Conservation (phyloP, 1,140 invertebrate genomes). For the Helicoverpa zea region DNA sequence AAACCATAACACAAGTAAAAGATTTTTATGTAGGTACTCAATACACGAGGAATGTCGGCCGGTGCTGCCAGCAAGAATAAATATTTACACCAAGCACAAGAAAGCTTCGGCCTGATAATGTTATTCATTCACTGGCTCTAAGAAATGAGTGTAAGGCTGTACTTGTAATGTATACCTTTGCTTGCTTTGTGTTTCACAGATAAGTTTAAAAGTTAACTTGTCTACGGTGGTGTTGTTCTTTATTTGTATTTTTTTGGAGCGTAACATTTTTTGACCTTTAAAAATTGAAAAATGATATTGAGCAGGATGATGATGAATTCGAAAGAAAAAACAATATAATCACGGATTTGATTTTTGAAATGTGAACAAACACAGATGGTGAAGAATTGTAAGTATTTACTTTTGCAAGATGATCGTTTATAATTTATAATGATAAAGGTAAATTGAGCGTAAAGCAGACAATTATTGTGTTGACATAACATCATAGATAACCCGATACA, state of each 20-base stretch:
- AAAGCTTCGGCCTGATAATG: conserved; percentile 42
- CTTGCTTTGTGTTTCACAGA: conserved; percentile 31
- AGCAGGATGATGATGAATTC: too few species aligned
- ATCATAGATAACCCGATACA: background rate
- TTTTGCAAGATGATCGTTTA: too few species aligned
- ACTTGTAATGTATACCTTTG: conserved; percentile 46
- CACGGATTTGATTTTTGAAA: too few species aligned
- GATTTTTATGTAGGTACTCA: conserved; percentile 44
- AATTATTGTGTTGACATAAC: background rate
- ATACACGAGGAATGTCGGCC: conserved; percentile 31
- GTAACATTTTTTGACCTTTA: background rate
- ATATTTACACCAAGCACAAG: conserved; percentile 45
- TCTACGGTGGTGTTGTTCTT: conserved; percentile 13
- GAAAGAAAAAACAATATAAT: too few species aligned
- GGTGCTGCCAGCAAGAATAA: conserved; percentile 36
- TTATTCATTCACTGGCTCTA: conserved; percentile 47
- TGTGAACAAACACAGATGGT: too few species aligned
- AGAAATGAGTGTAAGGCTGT: conserved; percentile 49
- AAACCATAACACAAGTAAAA: conserved; percentile 41
- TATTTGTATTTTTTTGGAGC: background rate
- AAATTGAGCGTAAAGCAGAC: too few species aligned
- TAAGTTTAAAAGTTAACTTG: conserved; percentile 46
- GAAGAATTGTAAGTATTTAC: too few species aligned
- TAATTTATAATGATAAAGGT: too few species aligned
- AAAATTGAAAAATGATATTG: background rate